Percentiles rank a stretch among this genome's conserved stretches.
Evolutionary conservation across 2,797 vertebrate genomes (phyloP).

Genomic region (Falco novaeseelandiae): DNA sequence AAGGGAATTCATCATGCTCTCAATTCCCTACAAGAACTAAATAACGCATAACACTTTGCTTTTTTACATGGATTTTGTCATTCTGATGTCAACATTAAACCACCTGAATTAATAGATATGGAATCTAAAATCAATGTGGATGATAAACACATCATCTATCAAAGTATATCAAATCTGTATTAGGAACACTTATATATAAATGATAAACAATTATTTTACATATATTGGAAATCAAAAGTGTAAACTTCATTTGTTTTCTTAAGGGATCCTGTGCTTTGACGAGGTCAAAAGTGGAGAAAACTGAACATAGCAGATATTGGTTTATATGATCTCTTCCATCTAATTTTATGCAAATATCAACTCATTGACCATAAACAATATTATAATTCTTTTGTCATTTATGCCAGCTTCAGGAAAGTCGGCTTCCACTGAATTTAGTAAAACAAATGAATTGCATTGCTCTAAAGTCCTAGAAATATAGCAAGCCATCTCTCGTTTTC

Average conservation of each 20-base stretch:
- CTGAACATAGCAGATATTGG: neutral
- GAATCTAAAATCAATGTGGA: conserved; percentile 5
- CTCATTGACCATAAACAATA: neutral
- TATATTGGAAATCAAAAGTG: neutral
- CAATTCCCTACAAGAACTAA: neutral
- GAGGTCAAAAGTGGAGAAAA: neutral
- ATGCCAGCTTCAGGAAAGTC: neutral
- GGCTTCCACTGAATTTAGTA: neutral
- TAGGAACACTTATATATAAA: neutral
- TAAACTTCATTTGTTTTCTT: neutral
- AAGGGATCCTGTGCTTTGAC: neutral
- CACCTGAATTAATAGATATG: conserved; percentile 18
- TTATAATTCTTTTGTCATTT: neutral
- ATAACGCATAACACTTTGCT: neutral
- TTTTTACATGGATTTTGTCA: neutral
- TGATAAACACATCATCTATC: conserved; percentile 4
- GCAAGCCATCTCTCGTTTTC: neutral
- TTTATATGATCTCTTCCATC: neutral
- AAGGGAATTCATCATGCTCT: conserved; percentile 6
- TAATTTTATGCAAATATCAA: neutral
- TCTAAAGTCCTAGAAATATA: neutral
- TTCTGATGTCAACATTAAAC: conserved; percentile 33
- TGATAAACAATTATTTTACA: neutral
- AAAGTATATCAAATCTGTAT: neutral
- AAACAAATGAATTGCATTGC: neutral